Evolutionary conservation across 2,797 vertebrate species (phyloP).

Genomic region (Silurus lanzhouensis): DNA sequence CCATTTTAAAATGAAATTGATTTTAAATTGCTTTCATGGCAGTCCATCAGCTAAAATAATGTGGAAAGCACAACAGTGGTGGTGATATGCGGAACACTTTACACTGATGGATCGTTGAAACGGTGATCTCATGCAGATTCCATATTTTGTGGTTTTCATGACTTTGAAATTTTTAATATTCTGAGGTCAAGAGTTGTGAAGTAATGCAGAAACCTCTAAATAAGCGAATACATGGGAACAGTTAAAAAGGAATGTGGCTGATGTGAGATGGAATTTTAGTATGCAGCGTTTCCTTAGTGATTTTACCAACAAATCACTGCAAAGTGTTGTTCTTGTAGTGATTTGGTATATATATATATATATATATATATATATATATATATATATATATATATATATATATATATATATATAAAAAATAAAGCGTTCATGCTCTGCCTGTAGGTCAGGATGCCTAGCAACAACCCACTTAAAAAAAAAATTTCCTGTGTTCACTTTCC

Average conservation of each 20-base stretch:
- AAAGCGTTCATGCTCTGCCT: neutral
- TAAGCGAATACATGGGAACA: neutral
- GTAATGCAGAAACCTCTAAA: neutral
- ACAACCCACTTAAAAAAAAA: conserved; percentile 2
- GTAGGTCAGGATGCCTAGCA: neutral
- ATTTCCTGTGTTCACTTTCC: neutral
- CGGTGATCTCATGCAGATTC: neutral
- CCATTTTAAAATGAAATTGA: conserved; percentile 41
- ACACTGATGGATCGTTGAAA: neutral
- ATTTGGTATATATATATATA: neutral
- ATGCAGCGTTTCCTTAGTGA: neutral
- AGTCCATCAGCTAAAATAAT: conserved; percentile 30
- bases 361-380: too few relatives aligned
- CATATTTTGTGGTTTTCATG: neutral
- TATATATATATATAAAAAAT: neutral
- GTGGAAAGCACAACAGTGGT: conserved; percentile 18
- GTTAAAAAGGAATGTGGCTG: neutral
- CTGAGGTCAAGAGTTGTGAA: neutral
- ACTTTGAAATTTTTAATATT: neutral
- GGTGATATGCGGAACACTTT: conserved; percentile 5
- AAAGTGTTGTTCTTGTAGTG: neutral
- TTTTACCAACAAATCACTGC: neutral
- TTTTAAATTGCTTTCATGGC: conserved; percentile 32
- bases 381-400: too few relatives aligned
- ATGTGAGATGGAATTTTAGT: neutral